Evolutionary conservation across 1,140 invertebrate genomes (phyloP).

Genomic region (Eurosta solidaginis): DNA sequence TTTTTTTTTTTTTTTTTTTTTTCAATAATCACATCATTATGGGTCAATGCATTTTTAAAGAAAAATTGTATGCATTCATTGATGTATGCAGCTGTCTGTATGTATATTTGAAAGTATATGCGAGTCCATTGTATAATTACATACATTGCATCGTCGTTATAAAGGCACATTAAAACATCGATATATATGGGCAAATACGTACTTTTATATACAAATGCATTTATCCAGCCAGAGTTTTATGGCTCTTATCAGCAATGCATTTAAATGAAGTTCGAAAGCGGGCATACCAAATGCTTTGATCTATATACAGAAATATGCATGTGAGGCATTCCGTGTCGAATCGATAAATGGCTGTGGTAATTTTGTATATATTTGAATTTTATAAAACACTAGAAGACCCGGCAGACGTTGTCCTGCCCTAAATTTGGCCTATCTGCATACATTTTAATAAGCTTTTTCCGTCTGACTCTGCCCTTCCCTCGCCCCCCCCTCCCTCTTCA

Average conservation of each 20-base stretch:
- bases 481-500: too few relatives aligned
- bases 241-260: background rate
- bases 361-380: background rate
- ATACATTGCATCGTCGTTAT: background rate
- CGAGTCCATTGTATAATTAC: background rate
- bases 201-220: background rate
- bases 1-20: too few relatives aligned
- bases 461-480: too few relatives aligned
- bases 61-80: background rate
- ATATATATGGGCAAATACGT: too few relatives aligned
- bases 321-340: too few relatives aligned
- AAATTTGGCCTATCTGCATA: too few relatives aligned
- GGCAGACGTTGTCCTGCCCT: too few relatives aligned
- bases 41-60: background rate
- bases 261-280: background rate
- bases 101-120: background rate
- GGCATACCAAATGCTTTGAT: background rate
- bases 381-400: too few relatives aligned
- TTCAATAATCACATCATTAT: background rate
- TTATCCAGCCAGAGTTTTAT: background rate
- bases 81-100: background rate
- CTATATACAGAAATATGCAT: background rate
- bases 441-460: too few relatives aligned
- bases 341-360: too few relatives aligned
- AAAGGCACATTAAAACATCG: too few relatives aligned